Evolutionary conservation across 2,888 invertebrate genomes (phyloP), one percentile per base, ranked within the genome.

Genomic region (Andrena flavipes): DNA sequence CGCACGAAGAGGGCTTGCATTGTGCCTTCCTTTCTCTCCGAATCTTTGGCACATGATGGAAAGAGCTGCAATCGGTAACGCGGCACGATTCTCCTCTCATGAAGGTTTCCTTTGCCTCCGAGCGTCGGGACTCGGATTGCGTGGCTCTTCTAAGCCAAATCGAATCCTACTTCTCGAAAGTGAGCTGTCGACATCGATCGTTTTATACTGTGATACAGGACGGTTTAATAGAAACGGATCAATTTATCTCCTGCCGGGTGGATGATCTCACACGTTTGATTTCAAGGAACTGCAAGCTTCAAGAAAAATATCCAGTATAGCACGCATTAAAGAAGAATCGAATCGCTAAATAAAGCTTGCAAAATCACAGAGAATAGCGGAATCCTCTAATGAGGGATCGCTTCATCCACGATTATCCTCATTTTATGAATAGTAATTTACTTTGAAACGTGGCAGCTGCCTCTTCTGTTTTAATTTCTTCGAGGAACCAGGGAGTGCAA

Each of bases 21-120:
- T 67, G 76, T 26, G 51, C 30, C 59, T 76, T 78, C 81, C 82
- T 76, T 86, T 86, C 86, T 75, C 85, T 82, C 51, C 26, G 29
- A 75, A 83, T 80, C 76, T 80, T 84, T 76, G 73, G 63, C 78
- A 69, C 76, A 35, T 56, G 67, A n/a, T 33, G 42, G 49, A 69
- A 69, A 63, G 70, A 63, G 26, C n/a, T 23, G 73, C 26, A 59
- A 72, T 69, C 76, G 71, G 42, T 35, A 68, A 76, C 68, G 42
- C 69, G 29, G 23, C 63, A 51, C 51, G 70, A 65, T 80, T 80
- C 62, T 62, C 35, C 20, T 51, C 51, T 51, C n/a, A 26, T 26
- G 20, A 56, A 10, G 23, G 56, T 56, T 56, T 23, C 56, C 42
- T 42, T 42, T 42, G 42, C 42, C 42, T 56, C 23, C 23, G 54